Percentiles rank a stretch among this genome's conserved stretches.
Evolutionary conservation across 2,888 invertebrate species (phyloP).

Genomic region (Erynnis tages): DNA sequence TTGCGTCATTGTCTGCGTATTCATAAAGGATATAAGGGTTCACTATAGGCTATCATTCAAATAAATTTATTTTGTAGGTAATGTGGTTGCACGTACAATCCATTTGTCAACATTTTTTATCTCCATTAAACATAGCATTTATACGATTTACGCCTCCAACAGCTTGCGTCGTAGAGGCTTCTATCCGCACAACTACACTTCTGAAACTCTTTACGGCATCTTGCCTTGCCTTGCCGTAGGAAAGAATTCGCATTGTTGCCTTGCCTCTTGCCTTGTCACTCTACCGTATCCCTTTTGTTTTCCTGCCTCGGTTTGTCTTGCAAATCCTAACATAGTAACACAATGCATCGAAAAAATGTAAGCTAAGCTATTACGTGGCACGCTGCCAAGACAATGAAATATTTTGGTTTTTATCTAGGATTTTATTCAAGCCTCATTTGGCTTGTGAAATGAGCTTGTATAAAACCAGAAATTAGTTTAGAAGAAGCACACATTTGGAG

Average conservation of each 20-base stretch:
- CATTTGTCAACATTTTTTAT: no score
- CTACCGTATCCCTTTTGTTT: constrained; percentile 8
- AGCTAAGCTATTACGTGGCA: constrained; percentile 2
- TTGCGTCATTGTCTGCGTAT: no score
- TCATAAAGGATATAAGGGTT: no score
- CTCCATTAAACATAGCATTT: no score
- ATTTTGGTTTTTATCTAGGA: constrained; percentile 8
- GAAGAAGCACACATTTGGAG: no score
- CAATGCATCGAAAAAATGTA: constrained; percentile 22
- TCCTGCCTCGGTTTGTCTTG: constrained; percentile 9
- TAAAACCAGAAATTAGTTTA: background rate
- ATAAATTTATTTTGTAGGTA: no score
- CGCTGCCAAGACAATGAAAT: constrained; percentile 17
- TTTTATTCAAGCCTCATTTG: background rate
- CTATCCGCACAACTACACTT: no score
- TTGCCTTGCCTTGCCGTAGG: constrained; percentile 8
- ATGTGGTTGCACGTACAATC: no score
- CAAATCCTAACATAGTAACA: constrained; percentile 25
- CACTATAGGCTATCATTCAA: no score
- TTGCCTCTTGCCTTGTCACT: constrained; percentile 12
- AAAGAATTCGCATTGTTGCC: constrained; percentile 14
- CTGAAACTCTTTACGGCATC: constrained; percentile 7
- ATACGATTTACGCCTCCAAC: no score
- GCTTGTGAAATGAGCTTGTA: background rate
- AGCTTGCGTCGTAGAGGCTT: no score